These are phyloP conservation scores for Leistus spinibarbis DNA, from an alignment of 2,888 invertebrate genomes.

Conservation along the genomic window DNA sequence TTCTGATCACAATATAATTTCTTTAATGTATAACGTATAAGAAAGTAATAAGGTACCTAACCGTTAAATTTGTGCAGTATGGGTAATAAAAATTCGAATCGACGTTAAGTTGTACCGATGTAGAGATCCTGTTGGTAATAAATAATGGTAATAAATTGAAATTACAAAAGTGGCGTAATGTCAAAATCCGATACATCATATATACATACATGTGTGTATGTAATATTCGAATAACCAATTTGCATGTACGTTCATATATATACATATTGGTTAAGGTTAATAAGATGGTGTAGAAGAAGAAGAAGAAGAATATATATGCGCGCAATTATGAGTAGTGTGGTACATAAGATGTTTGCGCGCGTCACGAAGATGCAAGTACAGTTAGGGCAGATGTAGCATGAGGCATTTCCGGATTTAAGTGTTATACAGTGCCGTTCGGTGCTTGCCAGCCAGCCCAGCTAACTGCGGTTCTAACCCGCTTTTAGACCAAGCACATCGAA, in stretches of 20 bases:
- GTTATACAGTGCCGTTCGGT: not conserved
- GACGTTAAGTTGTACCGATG: too few relatives aligned
- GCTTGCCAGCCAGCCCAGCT: too few relatives aligned
- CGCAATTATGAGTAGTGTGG: not conserved
- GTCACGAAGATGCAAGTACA: not conserved
- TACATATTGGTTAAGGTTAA: too few relatives aligned
- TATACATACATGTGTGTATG: not conserved
- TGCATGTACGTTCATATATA: not conserved
- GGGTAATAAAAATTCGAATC: not conserved
- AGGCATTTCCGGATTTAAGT: not conserved
- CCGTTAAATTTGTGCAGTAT: not conserved
- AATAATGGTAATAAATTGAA: not conserved
- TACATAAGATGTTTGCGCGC: not conserved
- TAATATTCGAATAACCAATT: not conserved
- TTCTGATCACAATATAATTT: too few relatives aligned
- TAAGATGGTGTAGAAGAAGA: too few relatives aligned
- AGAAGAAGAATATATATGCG: not conserved
- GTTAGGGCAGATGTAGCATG: not conserved
- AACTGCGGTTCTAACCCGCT: not conserved
- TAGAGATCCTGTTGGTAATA: not conserved
- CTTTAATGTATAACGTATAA: too few relatives aligned
- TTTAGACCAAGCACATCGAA: not conserved
- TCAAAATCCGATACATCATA: not conserved
- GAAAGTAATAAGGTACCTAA: not conserved
- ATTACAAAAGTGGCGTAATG: not conserved